Conservation (phyloP, 2,888 invertebrate genomes). For the Linnaemya tessellans region DNA sequence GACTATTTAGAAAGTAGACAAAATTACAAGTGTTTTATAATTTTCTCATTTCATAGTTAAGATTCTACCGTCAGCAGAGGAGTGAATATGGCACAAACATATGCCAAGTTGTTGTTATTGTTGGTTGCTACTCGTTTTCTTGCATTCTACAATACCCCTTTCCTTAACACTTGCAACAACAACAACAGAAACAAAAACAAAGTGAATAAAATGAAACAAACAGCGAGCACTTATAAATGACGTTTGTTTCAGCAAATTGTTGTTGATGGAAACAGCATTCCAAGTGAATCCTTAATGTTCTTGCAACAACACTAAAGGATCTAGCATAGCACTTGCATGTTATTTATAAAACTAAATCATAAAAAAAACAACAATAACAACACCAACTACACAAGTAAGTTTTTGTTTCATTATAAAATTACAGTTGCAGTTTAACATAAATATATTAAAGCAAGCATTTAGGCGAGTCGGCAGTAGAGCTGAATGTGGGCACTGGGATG, state of each 20-base stretch:
- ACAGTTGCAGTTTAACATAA: conserved; percentile 38
- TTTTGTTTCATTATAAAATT: conserved; percentile 27
- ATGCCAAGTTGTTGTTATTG: conserved; percentile 36
- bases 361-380: not conserved
- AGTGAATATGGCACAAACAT: conserved; percentile 72
- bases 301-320: conserved; percentile 15
- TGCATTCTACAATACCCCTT: not conserved
- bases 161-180: not conserved
- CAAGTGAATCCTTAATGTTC: conserved; percentile 46
- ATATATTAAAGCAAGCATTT: conserved; percentile 51
- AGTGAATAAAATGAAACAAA: not conserved
- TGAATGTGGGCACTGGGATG: not conserved
- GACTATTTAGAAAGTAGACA: conserved; percentile 29
- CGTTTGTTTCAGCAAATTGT: conserved; percentile 34
- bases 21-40: conserved; percentile 57
- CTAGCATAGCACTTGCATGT: not conserved
- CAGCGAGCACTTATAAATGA: conserved; percentile 33
- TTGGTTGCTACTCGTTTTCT: not conserved
- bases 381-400: not conserved
- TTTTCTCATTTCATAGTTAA: conserved; percentile 53
- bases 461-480: not conserved
- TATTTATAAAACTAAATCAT: conserved; percentile 40
- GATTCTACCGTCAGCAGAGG: conserved; percentile 41
- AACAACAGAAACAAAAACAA: not conserved
- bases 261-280: conserved; percentile 15